phyloP scores from a whole-genome alignment of 2,113 vertebrate genomes.

The Cynoglossus semilaevis region DNA sequence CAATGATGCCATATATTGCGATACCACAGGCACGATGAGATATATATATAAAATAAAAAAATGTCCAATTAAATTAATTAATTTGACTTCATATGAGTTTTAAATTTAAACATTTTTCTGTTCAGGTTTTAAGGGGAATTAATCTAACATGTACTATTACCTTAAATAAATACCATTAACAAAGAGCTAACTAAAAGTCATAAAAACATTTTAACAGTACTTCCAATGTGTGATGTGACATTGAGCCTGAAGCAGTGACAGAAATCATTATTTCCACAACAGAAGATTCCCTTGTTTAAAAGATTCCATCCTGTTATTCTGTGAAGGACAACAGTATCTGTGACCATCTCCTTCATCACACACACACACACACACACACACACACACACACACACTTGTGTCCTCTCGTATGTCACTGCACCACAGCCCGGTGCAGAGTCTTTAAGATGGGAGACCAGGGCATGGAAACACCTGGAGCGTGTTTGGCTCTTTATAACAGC shows the following conservation, averaged over 20 bases:
- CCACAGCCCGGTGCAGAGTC: constrained; percentile 26
- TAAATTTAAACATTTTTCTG: no score
- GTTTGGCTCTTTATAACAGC: constrained; percentile 56
- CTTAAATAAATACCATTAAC: no score
- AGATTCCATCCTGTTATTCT: neutral
- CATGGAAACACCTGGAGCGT: constrained; percentile 55
- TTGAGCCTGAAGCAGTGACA: constrained; percentile 20
- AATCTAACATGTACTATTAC: no score
- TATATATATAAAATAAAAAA: no score
- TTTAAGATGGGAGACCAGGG: constrained; percentile 27
- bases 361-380: neutral
- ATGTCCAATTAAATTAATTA: no score
- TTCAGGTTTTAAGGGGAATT: no score
- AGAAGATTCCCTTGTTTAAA: constrained; percentile 13
- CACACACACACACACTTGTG: neutral
- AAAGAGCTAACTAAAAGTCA: neutral
- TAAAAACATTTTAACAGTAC: no score
- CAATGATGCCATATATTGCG: no score
- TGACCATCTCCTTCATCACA: neutral
- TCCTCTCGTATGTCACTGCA: constrained; percentile 7
- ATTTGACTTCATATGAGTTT: no score
- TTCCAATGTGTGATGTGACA: neutral
- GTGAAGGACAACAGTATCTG: neutral
- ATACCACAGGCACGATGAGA: no score
- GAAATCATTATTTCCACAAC: constrained; percentile 44